Conservation (phyloP, 2,888 invertebrate genomes). For the Cryptosula pallasiana region DNA sequence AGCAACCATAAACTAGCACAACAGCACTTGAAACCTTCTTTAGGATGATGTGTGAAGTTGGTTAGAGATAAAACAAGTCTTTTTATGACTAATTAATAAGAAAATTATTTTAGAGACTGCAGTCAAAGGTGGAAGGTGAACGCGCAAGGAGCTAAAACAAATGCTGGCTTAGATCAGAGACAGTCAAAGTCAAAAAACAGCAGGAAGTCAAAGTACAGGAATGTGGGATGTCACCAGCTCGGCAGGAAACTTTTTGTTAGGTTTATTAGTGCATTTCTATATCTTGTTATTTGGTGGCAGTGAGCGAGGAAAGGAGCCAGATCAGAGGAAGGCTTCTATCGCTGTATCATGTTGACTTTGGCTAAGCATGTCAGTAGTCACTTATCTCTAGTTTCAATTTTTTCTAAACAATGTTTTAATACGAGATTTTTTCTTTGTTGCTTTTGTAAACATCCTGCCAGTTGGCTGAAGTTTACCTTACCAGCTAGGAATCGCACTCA, state of each 20-base stretch:
- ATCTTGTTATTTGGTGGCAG: neutral
- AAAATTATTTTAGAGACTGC: no score
- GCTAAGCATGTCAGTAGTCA: neutral
- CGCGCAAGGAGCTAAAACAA: no score
- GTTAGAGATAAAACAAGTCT: neutral
- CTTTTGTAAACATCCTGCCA: neutral
- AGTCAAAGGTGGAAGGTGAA: no score
- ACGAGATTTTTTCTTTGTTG: conserved; percentile 1
- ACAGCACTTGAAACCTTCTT: neutral
- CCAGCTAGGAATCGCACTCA: neutral
- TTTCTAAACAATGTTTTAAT: conserved; percentile 5
- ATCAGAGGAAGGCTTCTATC: neutral
- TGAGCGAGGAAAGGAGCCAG: neutral
- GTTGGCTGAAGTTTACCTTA: neutral
- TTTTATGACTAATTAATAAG: neutral
- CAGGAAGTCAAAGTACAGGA: no score
- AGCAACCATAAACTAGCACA: neutral
- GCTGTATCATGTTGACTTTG: neutral
- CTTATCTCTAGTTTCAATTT: neutral
- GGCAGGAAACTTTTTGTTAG: conserved; percentile 7
- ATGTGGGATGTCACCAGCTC: neutral
- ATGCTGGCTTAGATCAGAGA: neutral
- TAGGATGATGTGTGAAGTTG: neutral
- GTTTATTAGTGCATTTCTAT: conserved; percentile 13
- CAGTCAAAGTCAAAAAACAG: no score